phyloP scores from a whole-genome alignment of 2,113 vertebrate genomes.

The Hypomesus transpacificus region DNA sequence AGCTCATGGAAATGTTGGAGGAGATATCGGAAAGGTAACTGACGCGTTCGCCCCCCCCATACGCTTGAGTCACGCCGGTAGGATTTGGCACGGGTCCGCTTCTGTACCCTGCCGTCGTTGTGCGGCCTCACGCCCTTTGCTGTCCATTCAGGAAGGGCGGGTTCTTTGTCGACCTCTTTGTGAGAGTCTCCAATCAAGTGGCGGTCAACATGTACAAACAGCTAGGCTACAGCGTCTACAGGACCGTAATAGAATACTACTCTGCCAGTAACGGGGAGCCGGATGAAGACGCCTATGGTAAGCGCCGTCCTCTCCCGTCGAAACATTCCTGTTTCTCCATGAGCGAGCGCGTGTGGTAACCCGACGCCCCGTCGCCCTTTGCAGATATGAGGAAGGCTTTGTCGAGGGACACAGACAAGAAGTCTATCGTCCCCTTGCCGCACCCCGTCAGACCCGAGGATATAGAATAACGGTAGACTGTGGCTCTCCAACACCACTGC shows the following conservation, averaged over 20 bases:
- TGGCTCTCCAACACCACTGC: conserved; percentile 65
- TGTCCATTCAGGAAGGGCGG: conserved; percentile 82
- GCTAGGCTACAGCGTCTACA: conserved; percentile 93
- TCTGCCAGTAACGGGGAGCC: conserved; percentile 94
- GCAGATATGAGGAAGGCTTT: conserved; percentile 96
- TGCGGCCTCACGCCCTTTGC: background rate
- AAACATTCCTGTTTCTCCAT: background rate
- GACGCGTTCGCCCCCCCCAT: too few relatives aligned
- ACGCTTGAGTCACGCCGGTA: too few relatives aligned
- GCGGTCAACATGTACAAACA: conserved; percentile 97
- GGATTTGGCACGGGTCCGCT: background rate
- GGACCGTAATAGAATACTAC: conserved; percentile 93
- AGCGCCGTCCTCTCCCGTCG: conserved; percentile 26
- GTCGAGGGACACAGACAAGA: conserved; percentile 92
- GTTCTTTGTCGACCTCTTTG: conserved; percentile 95
- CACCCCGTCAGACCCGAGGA: conserved; percentile 96
- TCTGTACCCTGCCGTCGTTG: background rate
- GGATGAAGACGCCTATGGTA: conserved; percentile 93
- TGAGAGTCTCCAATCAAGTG: conserved; percentile 95
- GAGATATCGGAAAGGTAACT: conserved; percentile 92
- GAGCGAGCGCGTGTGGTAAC: background rate
- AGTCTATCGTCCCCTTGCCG: conserved; percentile 91
- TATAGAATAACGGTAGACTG: conserved; percentile 82
- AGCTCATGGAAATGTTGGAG: conserved; percentile 94
- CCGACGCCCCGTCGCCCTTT: background rate